A percentile compares a stretch with the other conserved stretches of the same genome.
These are phyloP conservation scores for Pelochelys cantorii DNA, from an alignment of 2,797 vertebrate species.

Conservation along the genomic window DNA sequence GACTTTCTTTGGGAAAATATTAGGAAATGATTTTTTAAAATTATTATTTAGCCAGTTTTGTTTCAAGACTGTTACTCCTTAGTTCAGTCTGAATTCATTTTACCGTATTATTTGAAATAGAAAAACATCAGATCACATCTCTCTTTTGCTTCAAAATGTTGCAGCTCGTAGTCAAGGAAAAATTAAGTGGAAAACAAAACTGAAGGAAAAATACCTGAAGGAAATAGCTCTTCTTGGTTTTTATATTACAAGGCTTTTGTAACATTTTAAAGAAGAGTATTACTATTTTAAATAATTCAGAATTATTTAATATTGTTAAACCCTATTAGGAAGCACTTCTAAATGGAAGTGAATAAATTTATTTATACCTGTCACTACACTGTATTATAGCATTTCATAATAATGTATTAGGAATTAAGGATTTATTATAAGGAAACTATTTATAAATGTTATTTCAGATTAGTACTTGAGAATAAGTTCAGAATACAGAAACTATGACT, in stretches of 20 bases:
- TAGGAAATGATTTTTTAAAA: neutral
- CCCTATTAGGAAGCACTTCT: neutral
- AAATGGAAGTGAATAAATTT: conserved; percentile 21
- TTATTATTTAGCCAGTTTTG: neutral
- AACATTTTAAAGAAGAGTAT: conserved; percentile 26
- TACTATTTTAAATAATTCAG: conserved; percentile 52
- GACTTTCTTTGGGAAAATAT: neutral
- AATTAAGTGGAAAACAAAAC: conserved; percentile 15
- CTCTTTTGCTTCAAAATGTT: neutral
- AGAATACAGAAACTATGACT: neutral
- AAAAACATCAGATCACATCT: neutral
- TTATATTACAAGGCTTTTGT: conserved; percentile 2
- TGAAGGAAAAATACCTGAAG: conserved; percentile 2
- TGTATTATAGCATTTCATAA: neutral
- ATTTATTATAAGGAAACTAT: neutral
- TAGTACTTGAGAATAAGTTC: neutral
- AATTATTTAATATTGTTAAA: conserved; percentile 17
- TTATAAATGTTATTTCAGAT: neutral
- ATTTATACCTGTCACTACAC: neutral
- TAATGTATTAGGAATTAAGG: neutral
- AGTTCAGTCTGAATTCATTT: neutral
- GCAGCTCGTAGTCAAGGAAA: conserved; percentile 26
- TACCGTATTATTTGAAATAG: neutral
- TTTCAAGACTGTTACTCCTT: neutral
- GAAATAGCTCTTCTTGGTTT: conserved; percentile 51